Evolutionary conservation across 2,888 invertebrate species (phyloP).

Genomic region (Spodoptera picta): DNA sequence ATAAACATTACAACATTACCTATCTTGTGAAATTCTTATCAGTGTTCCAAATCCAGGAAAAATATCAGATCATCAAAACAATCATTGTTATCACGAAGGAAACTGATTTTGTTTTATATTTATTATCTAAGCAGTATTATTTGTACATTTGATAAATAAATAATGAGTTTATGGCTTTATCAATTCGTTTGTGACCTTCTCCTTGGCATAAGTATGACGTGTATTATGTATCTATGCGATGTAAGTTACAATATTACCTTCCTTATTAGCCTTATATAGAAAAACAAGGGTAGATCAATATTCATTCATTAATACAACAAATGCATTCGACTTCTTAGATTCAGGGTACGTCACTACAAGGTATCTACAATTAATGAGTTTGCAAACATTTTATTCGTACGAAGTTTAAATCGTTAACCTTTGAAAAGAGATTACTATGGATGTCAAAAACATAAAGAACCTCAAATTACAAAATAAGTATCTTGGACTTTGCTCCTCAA

Average conservation of each 20-base stretch:
- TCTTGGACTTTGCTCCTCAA: no score
- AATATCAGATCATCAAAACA: constrained; percentile 27
- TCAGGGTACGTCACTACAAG: constrained; percentile 17
- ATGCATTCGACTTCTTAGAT: constrained; percentile 27
- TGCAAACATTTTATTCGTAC: no score
- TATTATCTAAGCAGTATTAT: constrained; percentile 44
- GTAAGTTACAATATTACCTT: constrained; percentile 14
- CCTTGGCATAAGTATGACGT: constrained; percentile 35
- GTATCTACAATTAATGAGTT: neutral
- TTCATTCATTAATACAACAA: neutral
- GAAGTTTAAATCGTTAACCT: no score
- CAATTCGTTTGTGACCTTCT: constrained; percentile 42
- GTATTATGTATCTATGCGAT: neutral
- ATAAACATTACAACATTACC: constrained; percentile 35
- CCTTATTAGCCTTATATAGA: neutral
- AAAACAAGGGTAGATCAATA: neutral
- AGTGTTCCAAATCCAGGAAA: constrained; percentile 7
- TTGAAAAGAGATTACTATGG: no score
- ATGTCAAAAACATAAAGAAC: no score
- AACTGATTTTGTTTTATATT: constrained; percentile 43
- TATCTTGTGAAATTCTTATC: constrained; percentile 39
- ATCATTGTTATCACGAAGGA: constrained; percentile 21
- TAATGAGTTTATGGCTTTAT: constrained; percentile 53
- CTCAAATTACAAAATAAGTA: no score
- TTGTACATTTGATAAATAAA: constrained; percentile 50